Percentiles rank a stretch among this genome's conserved stretches.
Conservation (phyloP, 2,797 vertebrate genomes). For the Kryptolebias ocellatus region DNA sequence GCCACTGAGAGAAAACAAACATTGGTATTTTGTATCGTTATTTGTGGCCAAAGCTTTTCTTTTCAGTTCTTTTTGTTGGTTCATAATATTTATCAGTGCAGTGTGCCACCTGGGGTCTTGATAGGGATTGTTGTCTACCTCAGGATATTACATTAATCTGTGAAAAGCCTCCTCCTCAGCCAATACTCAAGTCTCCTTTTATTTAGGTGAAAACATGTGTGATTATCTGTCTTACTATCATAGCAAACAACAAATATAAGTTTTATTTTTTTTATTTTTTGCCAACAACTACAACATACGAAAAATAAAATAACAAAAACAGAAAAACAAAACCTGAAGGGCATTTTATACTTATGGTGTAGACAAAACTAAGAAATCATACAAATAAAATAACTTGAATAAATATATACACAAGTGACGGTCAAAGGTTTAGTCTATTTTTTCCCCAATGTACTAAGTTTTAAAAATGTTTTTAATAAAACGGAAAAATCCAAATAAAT, state of each 20-base stretch:
- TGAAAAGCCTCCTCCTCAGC: constrained; percentile 2
- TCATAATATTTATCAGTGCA: constrained; percentile 16
- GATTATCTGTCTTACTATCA: background rate
- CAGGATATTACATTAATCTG: constrained; percentile 10
- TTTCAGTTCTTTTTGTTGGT: constrained; percentile 15
- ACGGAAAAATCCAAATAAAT: no score
- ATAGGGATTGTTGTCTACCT: background rate
- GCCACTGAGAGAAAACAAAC: background rate
- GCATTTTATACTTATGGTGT: background rate
- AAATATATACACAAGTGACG: no score
- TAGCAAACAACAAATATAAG: constrained; percentile 1
- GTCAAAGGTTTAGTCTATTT: no score
- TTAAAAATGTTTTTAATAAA: no score
- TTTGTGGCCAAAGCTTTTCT: constrained; percentile 1
- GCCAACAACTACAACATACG: background rate
- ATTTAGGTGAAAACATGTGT: background rate
- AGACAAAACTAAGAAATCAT: no score
- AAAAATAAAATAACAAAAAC: no score
- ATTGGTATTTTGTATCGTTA: background rate
- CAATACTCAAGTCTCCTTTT: background rate
- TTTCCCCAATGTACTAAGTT: no score
- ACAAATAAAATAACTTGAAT: no score
- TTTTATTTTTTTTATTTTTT: background rate
- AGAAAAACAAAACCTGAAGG: background rate
- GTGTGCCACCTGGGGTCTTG: constrained; percentile 2